A percentile compares a stretch with the other conserved stretches of the same genome.
These are phyloP conservation scores for Dusona sp. DNA, from an alignment of 2,888 invertebrate species.

Conservation along the genomic window DNA sequence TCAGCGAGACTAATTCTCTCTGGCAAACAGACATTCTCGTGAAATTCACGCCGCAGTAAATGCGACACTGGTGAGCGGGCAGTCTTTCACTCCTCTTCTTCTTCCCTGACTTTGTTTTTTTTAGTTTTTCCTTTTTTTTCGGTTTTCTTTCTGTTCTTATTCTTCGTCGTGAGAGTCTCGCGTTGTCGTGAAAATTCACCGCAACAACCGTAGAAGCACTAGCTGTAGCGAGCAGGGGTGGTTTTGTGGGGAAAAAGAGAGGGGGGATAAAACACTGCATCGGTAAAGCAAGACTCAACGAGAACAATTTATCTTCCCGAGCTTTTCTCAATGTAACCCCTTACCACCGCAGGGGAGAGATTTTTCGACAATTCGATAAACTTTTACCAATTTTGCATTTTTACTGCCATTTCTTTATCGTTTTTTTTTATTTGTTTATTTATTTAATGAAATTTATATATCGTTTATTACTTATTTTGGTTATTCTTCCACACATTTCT, in stretches of 20 bases:
- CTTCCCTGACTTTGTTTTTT: slow-evolving; percentile 33
- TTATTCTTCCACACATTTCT: too few relatives aligned
- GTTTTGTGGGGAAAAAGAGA: background rate
- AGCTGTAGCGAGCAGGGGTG: slow-evolving; percentile 11
- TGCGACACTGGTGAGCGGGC: slow-evolving; percentile 63
- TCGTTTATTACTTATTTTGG: background rate
- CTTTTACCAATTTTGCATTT: slow-evolving; percentile 2
- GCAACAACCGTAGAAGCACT: slow-evolving; percentile 57
- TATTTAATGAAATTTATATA: too few relatives aligned
- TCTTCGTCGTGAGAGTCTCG: slow-evolving; percentile 50
- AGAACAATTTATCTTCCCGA: slow-evolving; percentile 66
- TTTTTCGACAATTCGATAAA: slow-evolving; percentile 33
- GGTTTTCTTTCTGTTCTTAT: slow-evolving; percentile 34
- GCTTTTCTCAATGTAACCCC: slow-evolving; percentile 62
- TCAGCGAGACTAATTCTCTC: slow-evolving; percentile 65
- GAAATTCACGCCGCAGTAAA: slow-evolving; percentile 71
- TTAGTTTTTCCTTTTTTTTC: slow-evolving; percentile 30
- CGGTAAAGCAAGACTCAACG: slow-evolving; percentile 66
- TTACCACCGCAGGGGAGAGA: slow-evolving; percentile 5
- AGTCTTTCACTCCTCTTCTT: slow-evolving; percentile 52
- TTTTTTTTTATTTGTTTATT: background rate
- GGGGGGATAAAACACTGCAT: slow-evolving; percentile 66
- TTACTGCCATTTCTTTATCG: background rate
- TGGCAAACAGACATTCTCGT: slow-evolving; percentile 66
- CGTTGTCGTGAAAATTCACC: slow-evolving; percentile 62